Evolutionary conservation across 2,797 vertebrate species (phyloP).

Genomic region (Scyliorhinus canicula): DNA sequence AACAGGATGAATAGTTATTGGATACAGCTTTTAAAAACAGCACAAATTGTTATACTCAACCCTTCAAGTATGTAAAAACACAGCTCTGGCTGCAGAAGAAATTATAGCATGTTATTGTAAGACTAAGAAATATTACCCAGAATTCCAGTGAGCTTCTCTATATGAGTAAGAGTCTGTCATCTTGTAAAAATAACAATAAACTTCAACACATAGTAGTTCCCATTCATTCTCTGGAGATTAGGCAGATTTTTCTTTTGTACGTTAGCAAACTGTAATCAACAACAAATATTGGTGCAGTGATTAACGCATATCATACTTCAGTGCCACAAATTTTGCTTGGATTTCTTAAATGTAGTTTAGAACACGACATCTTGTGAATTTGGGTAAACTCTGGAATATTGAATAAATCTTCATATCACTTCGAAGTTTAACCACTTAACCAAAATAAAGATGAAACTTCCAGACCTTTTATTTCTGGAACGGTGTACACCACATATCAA

Average conservation of each 20-base stretch:
- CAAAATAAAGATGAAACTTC: slow-evolving; percentile 65
- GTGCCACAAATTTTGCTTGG: background rate
- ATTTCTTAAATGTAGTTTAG: background rate
- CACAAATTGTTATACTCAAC: background rate
- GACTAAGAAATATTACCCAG: background rate
- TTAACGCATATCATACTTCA: no score
- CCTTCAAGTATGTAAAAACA: background rate
- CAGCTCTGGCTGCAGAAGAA: background rate
- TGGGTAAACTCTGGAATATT: background rate
- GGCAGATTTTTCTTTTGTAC: background rate
- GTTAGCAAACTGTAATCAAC: background rate
- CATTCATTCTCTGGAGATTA: background rate
- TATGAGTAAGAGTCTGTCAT: background rate
- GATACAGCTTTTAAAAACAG: background rate
- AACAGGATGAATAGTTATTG: background rate
- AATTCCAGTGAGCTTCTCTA: background rate
- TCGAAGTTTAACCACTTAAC: slow-evolving; percentile 26
- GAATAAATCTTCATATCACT: background rate
- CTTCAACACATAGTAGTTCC: background rate
- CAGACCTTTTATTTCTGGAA: slow-evolving; percentile 99
- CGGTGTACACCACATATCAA: slow-evolving; percentile 97
- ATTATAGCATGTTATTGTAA: background rate
- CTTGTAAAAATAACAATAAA: background rate
- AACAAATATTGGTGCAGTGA: background rate
- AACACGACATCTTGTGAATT: background rate